Percentiles rank a stretch among this genome's conserved stretches.
These are phyloP conservation scores for Maniola hyperantus DNA, from an alignment of 2,888 invertebrate genomes.

Conservation along the genomic window DNA sequence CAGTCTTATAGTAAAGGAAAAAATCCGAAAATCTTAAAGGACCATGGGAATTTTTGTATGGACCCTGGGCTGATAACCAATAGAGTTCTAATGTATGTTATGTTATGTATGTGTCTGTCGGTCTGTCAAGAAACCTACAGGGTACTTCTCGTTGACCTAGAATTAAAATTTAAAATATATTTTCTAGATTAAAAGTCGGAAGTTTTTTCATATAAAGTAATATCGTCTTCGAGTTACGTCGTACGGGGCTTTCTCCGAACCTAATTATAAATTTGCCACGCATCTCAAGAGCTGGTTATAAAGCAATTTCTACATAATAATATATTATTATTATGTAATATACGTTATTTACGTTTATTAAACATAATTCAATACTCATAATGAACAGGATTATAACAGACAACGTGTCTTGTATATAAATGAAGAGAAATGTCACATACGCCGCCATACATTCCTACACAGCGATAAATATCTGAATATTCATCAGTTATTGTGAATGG, in stretches of 20 bases:
- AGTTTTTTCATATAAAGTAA: background rate
- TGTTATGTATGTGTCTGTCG: too few species aligned
- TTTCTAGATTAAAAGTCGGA: too few species aligned
- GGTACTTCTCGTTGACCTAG: too few species aligned
- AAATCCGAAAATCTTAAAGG: too few species aligned
- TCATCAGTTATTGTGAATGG: constrained; percentile 1
- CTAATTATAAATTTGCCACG: constrained; percentile 27
- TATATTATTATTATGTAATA: constrained; percentile 19
- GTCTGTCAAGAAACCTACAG: too few species aligned
- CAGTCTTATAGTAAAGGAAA: too few species aligned
- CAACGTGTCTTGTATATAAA: constrained; percentile 27
- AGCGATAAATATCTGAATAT: background rate
- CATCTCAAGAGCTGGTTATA: constrained; percentile 16
- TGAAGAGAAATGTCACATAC: constrained; percentile 12
- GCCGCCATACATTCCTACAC: constrained; percentile 25
- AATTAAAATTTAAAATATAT: too few species aligned
- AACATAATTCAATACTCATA: constrained; percentile 27
- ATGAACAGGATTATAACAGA: constrained; percentile 26
- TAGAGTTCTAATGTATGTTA: too few species aligned
- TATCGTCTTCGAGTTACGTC: background rate
- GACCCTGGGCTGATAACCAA: too few species aligned
- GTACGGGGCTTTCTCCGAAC: constrained; percentile 5
- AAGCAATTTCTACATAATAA: constrained; percentile 30
- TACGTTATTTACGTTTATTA: constrained; percentile 7
- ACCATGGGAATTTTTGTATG: too few species aligned